Evolutionary conservation across 2,888 invertebrate species (phyloP), one percentile per base, ranked within the genome.

Genomic region (Polyommatus iphigenia): DNA sequence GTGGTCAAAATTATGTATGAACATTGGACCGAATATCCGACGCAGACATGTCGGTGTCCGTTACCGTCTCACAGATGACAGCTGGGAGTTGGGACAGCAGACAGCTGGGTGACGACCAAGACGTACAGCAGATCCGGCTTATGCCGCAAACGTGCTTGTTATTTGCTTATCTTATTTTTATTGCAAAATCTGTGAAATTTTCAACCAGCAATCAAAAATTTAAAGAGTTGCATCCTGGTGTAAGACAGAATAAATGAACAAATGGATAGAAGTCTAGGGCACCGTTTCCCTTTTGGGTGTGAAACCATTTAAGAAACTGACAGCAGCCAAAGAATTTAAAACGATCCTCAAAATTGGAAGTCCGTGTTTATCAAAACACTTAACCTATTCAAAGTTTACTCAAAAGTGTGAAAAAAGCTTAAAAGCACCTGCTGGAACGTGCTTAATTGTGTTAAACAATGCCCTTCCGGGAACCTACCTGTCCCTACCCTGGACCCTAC

Each of bases 391-490:
- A 54, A 75, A 75, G 75, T 75, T 54, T 75, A 54, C 75, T 50
- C 24, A 54, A 75, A 75, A 75, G 75, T 75, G 50, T 75, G 75
- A 75, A 75, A 75, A 73, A 75, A 50, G 75, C 75, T 54, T 54
- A 75, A 59, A 57, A 24, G 77, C 72, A 78, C 79, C 79, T 77
- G 79, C 76, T 50, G 76, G 71, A 75, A 79, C 79, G 79, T 81
- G 82, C 81, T 82, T 85, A 85, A 85, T 86, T 83, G 83, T 29
- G 82, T 84, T 85, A 87, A 85, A 88, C 88, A 88, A 87, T 82
- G 79, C 78, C 50, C 82, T 84, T 88, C 89, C 87, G 79, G 78
- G 84, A 89, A 88, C 84, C 79, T 88, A 88, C 88, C 89, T 88
- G 89, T 57, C 41, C 76, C 62, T 71, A 54, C 62, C 62, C 67